Percentiles rank a stretch among this genome's conserved stretches.
Conservation (phyloP, 2,888 invertebrate species). For the Xanthorhoe designata region DNA sequence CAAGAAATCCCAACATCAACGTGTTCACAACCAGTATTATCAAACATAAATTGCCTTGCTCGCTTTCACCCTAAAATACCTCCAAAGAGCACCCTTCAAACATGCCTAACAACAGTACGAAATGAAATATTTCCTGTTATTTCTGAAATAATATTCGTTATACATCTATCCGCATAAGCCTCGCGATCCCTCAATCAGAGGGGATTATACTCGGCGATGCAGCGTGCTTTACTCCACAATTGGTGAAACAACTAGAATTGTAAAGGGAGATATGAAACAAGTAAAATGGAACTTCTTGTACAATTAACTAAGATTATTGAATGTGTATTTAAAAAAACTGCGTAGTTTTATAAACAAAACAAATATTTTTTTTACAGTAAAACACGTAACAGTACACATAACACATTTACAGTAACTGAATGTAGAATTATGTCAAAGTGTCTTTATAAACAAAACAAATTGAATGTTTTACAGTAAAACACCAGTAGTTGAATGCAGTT, state of each 20-base stretch:
- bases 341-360: too few relatives aligned
- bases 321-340: too few relatives aligned
- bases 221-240: conserved; percentile 23
- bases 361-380: too few relatives aligned
- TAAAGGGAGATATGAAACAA: not conserved
- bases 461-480: too few relatives aligned
- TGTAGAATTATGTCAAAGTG: too few relatives aligned
- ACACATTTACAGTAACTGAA: too few relatives aligned
- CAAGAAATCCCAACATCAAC: not conserved
- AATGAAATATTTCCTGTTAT: conserved; percentile 27
- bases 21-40: not conserved
- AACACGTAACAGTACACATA: too few relatives aligned
- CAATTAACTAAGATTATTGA: too few relatives aligned
- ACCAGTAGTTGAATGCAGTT: too few relatives aligned
- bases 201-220: conserved; percentile 47
- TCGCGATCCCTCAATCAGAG: conserved; percentile 59
- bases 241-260: conserved; percentile 19
- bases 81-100: conserved; percentile 2
- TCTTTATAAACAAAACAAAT: too few relatives aligned
- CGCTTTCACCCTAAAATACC: not conserved
- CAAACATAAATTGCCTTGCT: not conserved
- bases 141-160: conserved; percentile 35
- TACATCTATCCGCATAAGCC: conserved; percentile 49
- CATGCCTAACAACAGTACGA: conserved; percentile 18
- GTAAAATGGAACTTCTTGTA: too few relatives aligned